Base-by-base conservation (phyloP, 2,888 invertebrate genomes). In the Oligia latruncula region DNA sequence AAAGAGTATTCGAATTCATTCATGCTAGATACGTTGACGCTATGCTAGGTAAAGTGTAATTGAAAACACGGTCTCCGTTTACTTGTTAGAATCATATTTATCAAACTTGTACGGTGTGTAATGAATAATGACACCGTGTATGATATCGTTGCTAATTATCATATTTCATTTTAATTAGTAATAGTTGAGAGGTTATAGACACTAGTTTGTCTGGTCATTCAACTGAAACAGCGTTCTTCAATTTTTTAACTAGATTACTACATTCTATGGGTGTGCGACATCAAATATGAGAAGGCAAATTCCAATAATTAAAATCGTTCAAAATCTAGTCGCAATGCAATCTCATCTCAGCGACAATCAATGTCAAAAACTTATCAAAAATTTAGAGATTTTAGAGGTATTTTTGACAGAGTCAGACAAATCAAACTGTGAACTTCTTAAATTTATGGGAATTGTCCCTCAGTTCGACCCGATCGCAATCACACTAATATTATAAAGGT, bases 11-110 rank as follows among this genome's bases (percentile, higher is more conserved):
- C 52, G 52, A 77, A 64, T 80, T 91, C 92, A 92, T 92, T 92
- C 91, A 92, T 90, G 91, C 91, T 90, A 89, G 81, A 86, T 90
- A 88, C 87, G 85, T 84, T 88, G 82, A 81, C 87, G 85, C 85
- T 80, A 82, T 82, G 86, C 81, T 89, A 81, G 81, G 78, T 86
- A 84, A 82, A 84, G 70, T 82, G 78, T 82, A 60, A 86, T 83
- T 62, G 83, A 55, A 64, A 43, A 77, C 83, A 13, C n/a, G 60
- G 49, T 65, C 52, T 83, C 77, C 60, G 52, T 66, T 85, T 81
- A 62, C 80, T 67, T 58, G 29, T 20, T 67, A 62, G 85, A 60
- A 65, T 85, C 83, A 60, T 81, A 58, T 81, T 75, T 67, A n/a
- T 72, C 65, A 17, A 49, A 70, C 58, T 74, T 46, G 43, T 66